A percentile compares a stretch with the other conserved stretches of the same genome.
phyloP scores from a whole-genome alignment of 2,113 vertebrate genomes.

The Paraplagusia blochii region DNA sequence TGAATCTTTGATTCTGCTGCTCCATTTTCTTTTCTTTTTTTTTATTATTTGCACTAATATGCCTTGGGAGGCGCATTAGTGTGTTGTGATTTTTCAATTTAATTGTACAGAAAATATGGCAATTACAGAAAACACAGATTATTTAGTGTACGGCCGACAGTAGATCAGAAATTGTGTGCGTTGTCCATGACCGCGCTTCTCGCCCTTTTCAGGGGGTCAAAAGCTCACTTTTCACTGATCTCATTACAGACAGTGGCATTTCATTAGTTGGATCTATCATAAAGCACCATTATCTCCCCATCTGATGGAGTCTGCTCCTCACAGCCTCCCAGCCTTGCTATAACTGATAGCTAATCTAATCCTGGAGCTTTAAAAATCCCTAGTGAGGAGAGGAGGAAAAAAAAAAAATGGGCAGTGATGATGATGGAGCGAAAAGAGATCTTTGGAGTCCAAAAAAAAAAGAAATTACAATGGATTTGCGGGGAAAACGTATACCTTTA shows the following conservation, averaged over 20 bases:
- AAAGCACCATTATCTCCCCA: conserved; percentile 69
- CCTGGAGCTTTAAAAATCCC: conserved; percentile 36
- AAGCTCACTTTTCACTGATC: conserved; percentile 74
- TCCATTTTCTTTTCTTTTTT: too few species aligned
- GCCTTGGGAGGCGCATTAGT: conserved; percentile 3
- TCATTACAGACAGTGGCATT: conserved; percentile 74
- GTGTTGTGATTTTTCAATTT: conserved; percentile 16
- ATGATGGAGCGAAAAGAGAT: conserved; percentile 2
- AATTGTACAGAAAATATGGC: background rate
- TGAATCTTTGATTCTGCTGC: conserved; percentile 33
- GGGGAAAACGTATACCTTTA: background rate
- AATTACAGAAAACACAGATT: background rate
- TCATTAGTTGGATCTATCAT: conserved; percentile 70
- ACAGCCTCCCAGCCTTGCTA: conserved; percentile 64
- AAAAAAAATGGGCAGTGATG: background rate
- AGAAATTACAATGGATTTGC: background rate
- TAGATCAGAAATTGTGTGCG: conserved; percentile 5
- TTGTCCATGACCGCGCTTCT: conserved; percentile 50
- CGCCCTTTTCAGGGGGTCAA: conserved; percentile 61
- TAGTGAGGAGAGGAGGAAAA: conserved; percentile 15
- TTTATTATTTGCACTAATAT: too few species aligned
- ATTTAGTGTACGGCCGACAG: background rate
- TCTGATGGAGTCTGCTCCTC: conserved; percentile 65
- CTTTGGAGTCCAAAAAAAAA: conserved; percentile 3
- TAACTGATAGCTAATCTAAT: conserved; percentile 70